Base-by-base conservation (phyloP, 1,140 invertebrate species). In the Helicoverpa armigera region DNA sequence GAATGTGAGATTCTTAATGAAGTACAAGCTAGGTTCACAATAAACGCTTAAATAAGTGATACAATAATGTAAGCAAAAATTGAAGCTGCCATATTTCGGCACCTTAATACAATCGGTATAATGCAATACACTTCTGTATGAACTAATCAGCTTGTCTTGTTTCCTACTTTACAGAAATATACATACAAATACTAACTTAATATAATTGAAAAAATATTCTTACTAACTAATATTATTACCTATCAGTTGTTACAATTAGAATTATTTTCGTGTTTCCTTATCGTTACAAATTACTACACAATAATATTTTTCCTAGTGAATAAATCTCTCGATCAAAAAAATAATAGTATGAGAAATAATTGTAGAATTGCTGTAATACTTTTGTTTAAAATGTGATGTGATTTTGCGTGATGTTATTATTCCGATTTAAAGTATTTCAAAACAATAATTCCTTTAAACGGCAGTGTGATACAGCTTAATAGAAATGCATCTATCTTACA, bases 1-100 rank as follows among this genome's bases (percentile, higher is more conserved):
- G 93, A 94, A 94, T 94, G 93, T 94, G 89, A 92, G 89, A 92
- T 91, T 89, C 91, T 90, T 89, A 89, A 85, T 88, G 85, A 90
- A 89, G 84, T 89, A 89, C 50, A 87, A 88, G 83, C 86, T 89
- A 87, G 85, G 65, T 84, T 86, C 81, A 83, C 53, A 80, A 79
- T 78, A 53, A 78, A 82, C 69, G 74, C 72, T 82, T 82, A 81
- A 81, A 82, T 69, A 83, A 81, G 67, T 61, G 65, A 79, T 80
- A 63, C 56, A 80, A 82, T 80, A 70, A 80, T 80, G 75, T 65
- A 83, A 65, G 43, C 77, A 70, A 74, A 79, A 72, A 79, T 58
- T 16, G 61, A 67, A 61, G 50, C 35, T 60, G 75, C 51, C 48
- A 61, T 60, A 54, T 58, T 29, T 23, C 29, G 60, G 61, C 75